Base-by-base conservation (phyloP, 2,888 invertebrate genomes). In the Aleiodes alternator region DNA sequence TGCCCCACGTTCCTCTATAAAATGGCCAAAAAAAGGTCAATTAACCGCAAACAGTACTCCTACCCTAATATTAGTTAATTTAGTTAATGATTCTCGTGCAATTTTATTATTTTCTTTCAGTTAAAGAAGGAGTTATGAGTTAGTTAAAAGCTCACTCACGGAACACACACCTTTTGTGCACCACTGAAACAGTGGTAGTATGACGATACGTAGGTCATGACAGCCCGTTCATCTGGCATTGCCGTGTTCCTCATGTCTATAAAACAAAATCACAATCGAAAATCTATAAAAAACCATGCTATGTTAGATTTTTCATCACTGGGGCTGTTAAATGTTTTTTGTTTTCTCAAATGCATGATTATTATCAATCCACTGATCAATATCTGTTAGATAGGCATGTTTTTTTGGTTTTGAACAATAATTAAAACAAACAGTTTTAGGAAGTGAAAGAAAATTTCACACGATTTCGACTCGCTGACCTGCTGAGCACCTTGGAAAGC, bases 111-210 rank as follows among this genome's bases (percentile, higher is more conserved):
- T 31, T 59, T n/a, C n/a, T 57, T 59, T n/a, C n/a, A 64, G n/a
- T 16, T 11, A 64, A 43, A 6, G 7, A 73, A 23, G 69, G 68
- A 57, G n/a, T 69, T 68, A 56, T 34, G 71, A 75, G 72, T 69
- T 55, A 64, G 72, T 72, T 59, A 69, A 72, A 57, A 57, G 68
- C 68, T 72, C 72, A 76, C 72, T 76, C 72, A 76, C 72, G 68
- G 72, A 76, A 72, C 72, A 89, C 89, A 88, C 88, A 99, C 99
- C 98, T 99, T 98, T 93, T 99, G 98, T 88, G 98, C 98, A 90
- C 99, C 99, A 91, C 98, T 97, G 94, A 99, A 99, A 92, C 98
- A 98, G 93, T 99, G 99, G 94, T 99, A 99, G 93, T 99, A 99
- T 85, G 98, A 98, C 80, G 99, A 99, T 87, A 99, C 98, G 92